Evolutionary conservation across 2,797 vertebrate genomes (phyloP).

Genomic region (Hybognathus amarus): DNA sequence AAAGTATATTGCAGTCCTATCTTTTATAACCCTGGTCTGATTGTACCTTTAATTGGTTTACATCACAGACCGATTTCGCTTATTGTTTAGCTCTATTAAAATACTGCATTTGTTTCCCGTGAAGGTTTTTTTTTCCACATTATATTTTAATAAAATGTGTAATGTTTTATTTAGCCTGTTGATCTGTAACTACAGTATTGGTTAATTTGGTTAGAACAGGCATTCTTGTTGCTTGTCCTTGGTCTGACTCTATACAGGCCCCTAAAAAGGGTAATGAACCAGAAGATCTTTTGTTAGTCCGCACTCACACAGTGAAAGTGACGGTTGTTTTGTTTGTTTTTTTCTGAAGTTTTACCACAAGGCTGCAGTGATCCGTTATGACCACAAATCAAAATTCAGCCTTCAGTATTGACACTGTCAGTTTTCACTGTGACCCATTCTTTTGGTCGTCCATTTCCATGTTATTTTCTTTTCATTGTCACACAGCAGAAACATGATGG

Average conservation of each 20-base stretch:
- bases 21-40: background rate
- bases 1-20: background rate
- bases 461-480: constrained; percentile 19
- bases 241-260: background rate
- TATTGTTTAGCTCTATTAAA: background rate
- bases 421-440: constrained; percentile 38
- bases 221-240: constrained; percentile 6
- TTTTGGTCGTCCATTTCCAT: background rate
- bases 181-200: background rate
- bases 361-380: background rate
- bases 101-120: background rate
- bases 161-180: background rate
- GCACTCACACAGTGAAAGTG: background rate
- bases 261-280: constrained; percentile 47
- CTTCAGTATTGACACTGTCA: constrained; percentile 56
- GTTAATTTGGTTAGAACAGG: constrained; percentile 6
- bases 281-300: constrained; percentile 34
- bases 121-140: background rate
- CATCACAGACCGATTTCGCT: background rate
- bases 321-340: background rate
- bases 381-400: constrained; percentile 41
- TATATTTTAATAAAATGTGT: background rate
- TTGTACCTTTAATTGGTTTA: constrained; percentile 1
- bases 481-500: constrained; percentile 15
- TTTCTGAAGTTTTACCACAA: background rate